Conservation (phyloP, 2,113 vertebrate genomes). For the Eolophus roseicapilla region DNA sequence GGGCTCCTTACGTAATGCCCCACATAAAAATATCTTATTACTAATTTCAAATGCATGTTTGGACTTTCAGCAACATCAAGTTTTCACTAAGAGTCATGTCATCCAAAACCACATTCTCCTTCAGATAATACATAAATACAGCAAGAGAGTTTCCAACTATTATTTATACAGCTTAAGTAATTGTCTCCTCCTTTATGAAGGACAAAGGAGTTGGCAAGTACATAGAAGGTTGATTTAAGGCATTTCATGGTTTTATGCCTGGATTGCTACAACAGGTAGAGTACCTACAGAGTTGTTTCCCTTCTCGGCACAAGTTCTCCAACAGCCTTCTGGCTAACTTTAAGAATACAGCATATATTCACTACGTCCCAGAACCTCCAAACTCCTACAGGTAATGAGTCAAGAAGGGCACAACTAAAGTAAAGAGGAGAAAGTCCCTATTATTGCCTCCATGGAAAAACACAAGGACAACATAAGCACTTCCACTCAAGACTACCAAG, state of each 20-base stretch:
- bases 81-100: not conserved
- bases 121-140: not conserved
- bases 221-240: not conserved
- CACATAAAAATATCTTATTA: not conserved
- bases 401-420: not conserved
- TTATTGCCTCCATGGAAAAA: not conserved
- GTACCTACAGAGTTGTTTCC: no score
- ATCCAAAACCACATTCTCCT: not conserved
- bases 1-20: not conserved
- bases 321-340: not conserved
- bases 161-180: not conserved
- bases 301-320: not conserved
- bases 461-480: rapidly evolving
- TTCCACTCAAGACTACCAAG: not conserved
- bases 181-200: not conserved
- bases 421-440: not conserved
- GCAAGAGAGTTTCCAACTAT: not conserved
- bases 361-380: not conserved
- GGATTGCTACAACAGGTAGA: not conserved
- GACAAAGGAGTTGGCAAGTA: rapidly evolving
- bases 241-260: not conserved
- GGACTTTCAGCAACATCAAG: not conserved
- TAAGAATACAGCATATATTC: not conserved
- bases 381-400: not conserved
- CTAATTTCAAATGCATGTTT: rapidly evolving